These are phyloP conservation scores for Hypena proboscidalis DNA, from an alignment of 2,888 invertebrate species.

Conservation along the genomic window DNA sequence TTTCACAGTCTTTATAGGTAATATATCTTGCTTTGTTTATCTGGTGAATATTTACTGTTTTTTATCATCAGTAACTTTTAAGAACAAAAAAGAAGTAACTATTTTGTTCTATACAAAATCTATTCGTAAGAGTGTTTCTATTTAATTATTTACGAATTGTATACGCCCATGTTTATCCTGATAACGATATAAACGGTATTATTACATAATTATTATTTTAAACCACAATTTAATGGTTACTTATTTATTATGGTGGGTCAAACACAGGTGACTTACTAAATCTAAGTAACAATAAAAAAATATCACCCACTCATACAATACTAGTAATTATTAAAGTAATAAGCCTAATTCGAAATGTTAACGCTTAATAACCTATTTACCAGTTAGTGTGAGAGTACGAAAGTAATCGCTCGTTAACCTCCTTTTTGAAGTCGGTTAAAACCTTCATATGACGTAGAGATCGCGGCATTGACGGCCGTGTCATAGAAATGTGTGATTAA, in stretches of 20 bases:
- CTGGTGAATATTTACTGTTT: too few species aligned
- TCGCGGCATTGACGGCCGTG: conserved; percentile 14
- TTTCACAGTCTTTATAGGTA: too few species aligned
- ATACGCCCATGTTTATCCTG: conserved; percentile 26
- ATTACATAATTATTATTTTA: conserved; percentile 28
- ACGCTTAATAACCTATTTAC: conserved; percentile 22
- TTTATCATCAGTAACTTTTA: too few species aligned
- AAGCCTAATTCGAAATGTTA: conserved; percentile 31
- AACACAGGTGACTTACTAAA: conserved; percentile 46
- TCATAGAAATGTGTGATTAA: conserved; percentile 11
- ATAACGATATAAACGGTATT: conserved; percentile 22
- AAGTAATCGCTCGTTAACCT: conserved; percentile 2
- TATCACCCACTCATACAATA: conserved; percentile 35
- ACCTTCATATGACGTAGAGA: conserved; percentile 8
- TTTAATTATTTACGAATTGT: conserved; percentile 3
- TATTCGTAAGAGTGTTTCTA: not conserved
- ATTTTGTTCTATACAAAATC: too few species aligned
- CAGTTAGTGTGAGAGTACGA: conserved; percentile 27
- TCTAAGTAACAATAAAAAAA: conserved; percentile 58
- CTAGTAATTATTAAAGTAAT: conserved; percentile 30
- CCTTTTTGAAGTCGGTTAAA: not conserved
- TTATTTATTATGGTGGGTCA: conserved; percentile 52
- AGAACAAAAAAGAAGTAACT: too few species aligned
- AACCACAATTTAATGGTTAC: conserved; percentile 17
- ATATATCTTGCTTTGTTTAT: too few species aligned